Evolutionary conservation across 2,797 vertebrate genomes (phyloP).

Genomic region (Myiotriccus ornatus): DNA sequence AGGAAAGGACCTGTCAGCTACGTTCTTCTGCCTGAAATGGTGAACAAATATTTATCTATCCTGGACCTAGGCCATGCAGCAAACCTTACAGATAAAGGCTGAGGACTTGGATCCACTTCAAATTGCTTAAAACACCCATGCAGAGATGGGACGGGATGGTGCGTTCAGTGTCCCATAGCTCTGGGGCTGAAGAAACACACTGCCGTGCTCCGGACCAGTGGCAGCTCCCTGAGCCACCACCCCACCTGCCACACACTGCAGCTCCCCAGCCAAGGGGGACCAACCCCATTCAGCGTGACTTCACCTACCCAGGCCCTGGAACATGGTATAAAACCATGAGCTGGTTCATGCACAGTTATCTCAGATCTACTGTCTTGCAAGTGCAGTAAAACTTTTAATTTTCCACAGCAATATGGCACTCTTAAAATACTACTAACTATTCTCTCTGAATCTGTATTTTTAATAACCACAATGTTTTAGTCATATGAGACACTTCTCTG

Average conservation of each 20-base stretch:
- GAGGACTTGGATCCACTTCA: neutral
- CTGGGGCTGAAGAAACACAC: neutral
- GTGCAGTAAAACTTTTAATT: neutral
- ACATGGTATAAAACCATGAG: neutral
- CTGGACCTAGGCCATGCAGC: neutral
- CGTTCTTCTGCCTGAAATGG: neutral
- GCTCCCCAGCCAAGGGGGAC: neutral
- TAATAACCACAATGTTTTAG: neutral
- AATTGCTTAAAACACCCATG: neutral
- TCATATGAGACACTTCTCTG: neutral
- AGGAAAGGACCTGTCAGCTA: neutral
- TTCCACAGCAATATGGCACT: neutral
- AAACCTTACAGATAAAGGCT: neutral
- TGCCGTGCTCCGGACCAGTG: neutral
- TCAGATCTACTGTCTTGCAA: neutral
- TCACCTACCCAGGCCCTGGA: neutral
- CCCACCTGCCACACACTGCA: neutral
- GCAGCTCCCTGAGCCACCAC: neutral
- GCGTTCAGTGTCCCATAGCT: neutral
- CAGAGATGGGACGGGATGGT: neutral
- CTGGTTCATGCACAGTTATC: neutral
- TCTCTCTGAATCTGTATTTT: neutral
- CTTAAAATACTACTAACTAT: neutral
- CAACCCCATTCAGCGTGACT: accelerated
- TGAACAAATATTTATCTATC: neutral